Evolutionary conservation across 2,113 vertebrate genomes (phyloP), one percentile per base, ranked within the genome.

Genomic region (Passer domesticus): DNA sequence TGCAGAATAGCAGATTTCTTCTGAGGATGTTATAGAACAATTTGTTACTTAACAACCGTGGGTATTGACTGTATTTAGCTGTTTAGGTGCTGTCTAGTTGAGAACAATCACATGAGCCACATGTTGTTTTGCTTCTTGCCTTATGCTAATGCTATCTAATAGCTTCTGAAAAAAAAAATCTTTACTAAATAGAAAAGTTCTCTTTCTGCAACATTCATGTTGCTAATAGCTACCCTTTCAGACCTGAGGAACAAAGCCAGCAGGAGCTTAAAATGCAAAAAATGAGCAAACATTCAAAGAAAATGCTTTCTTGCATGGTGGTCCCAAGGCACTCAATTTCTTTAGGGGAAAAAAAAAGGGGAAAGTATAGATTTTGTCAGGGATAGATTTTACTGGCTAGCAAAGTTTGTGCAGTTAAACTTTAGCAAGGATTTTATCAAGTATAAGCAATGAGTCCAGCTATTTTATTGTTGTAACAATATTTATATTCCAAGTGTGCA

Each of bases 281-380:
- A 52, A 27, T 11, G 19, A 86, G 8, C 10, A 55, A 72, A 44
- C 33, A 69, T 14, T 73, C 10, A 25, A 43, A 92, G 18, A 88
- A 90, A 83, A 46, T 14, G 3, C 3, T 81, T 76, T 49, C 14
- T 52, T 83, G 20, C 8, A 21, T 15, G 15, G 4, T 37, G 20
- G 11, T 78, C n/a, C 13, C 33, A 81, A 55, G 15, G 14, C 31
- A 50, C 3, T 28, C 6, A 5, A 37, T 49, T 33, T 44, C 15
- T 73, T 88, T 15, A 20, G 0, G 4, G 2, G 8, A 9, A 11
- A 10, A 18, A 17, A 9, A 8, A 18, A 2, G 0, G 2, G 3
- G 6, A 31, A 67, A 59, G 4, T 4, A 55, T 8, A 37, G 21
- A 20, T 35, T 33, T 83, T 44, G 10, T 33, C 18, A 47, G 4